Evolutionary conservation across 2,888 invertebrate genomes (phyloP), one percentile per base, ranked within the genome.

Genomic region (Temnothorax unifasciatus): DNA sequence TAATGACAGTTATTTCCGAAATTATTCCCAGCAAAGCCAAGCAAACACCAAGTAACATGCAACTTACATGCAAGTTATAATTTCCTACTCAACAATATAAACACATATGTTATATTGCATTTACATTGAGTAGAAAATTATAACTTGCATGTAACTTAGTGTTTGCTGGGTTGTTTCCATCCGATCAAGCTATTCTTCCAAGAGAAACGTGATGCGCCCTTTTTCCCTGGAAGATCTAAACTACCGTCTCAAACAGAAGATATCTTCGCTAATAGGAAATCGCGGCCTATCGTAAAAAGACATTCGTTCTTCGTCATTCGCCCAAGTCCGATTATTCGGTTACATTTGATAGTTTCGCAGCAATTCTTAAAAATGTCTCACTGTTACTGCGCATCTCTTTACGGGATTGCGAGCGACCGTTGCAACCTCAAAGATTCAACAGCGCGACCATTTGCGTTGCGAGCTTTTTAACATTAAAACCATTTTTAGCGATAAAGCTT

Each of bases 391-490:
- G 13, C 13, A 57, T 41, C 25, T 25, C 21, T 57, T 6, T 9
- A 41, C 6, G 25, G 13, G 18, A 73, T 57, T 57, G 21, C 57
- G 25, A 54, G 21, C 21, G 8, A 71, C 11, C 21, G 21, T 71
- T 29, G 38, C 38, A 38, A 38, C n/a, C 9, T 15, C 38, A 41
- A 73, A 34, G 18, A 57, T 73, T 57, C 9, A 18, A 21, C 11
- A 57, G 25, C 34, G 5, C 57, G 25, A 73, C 18, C 15, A 11
- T 50, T 47, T 73, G n/a, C 0, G 18, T 57, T 57, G 3, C 15
- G 18, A 73, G 57, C 52, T 57, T 57, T 57, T 73, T n/a, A 61
- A 47, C n/a, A 9, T 75, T 75, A 63, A 61, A 47, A 34, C 61
- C 34, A 63, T 75, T 61, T 61, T 34, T 50, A 59, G 13, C 38